A percentile compares a stretch with the other conserved stretches of the same genome.
Evolutionary conservation across 2,113 vertebrate genomes (phyloP).

Genomic region (Serilophus lunatus): DNA sequence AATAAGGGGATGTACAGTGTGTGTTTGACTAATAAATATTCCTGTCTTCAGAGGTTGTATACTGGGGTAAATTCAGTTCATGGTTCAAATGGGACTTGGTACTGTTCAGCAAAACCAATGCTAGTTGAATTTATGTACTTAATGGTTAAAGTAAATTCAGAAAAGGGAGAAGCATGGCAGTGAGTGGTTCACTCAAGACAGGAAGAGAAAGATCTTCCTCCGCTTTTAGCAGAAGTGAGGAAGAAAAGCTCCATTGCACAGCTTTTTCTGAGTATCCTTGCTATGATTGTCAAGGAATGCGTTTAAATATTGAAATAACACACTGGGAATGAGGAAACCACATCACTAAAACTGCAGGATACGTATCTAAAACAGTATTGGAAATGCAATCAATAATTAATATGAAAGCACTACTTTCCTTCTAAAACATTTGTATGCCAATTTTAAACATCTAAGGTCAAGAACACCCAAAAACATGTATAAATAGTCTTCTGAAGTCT

Average conservation of each 20-base stretch:
- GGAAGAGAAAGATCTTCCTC: conserved; percentile 19
- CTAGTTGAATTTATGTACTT: not conserved
- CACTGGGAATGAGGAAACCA: not conserved
- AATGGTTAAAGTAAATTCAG: not conserved
- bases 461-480: not conserved
- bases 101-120: not conserved
- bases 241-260: not conserved
- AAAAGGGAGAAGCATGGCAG: not conserved
- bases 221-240: not conserved
- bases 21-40: not conserved
- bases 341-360: not conserved
- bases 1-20: not conserved
- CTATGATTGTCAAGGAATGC: not conserved
- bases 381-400: not conserved
- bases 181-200: not conserved
- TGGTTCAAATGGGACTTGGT: not conserved
- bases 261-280: not conserved
- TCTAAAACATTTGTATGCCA: not conserved
- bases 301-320: not conserved
- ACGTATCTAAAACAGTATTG: not conserved
- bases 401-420: not conserved
- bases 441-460: not conserved
- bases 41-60: not conserved
- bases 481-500: not conserved
- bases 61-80: not conserved